phyloP scores from a whole-genome alignment of 2,797 vertebrate species.

The Helicolenus hilgendorfi region DNA sequence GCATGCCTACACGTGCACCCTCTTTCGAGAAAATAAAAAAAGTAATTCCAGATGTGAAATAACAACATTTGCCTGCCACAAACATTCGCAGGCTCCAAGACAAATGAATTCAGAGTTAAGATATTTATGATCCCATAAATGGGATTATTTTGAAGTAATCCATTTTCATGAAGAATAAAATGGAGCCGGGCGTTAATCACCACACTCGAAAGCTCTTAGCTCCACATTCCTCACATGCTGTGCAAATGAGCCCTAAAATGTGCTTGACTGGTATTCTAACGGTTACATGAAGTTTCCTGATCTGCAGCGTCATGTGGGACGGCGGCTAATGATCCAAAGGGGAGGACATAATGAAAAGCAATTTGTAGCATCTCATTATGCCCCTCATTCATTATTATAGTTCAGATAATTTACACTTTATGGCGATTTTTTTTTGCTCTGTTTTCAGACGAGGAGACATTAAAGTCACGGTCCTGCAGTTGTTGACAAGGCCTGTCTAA shows the following conservation, averaged over 20 bases:
- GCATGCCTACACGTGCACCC: background rate
- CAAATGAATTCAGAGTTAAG: conserved; percentile 54
- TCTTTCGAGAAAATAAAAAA: conserved; percentile 14
- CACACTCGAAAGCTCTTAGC: conserved; percentile 57
- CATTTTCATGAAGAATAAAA: conserved; percentile 72
- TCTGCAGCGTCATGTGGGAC: conserved; percentile 70
- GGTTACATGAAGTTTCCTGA: conserved; percentile 68
- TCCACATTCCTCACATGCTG: conserved; percentile 67
- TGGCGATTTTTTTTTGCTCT: conserved; percentile 16
- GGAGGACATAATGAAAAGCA: conserved; percentile 68
- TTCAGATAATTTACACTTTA: conserved; percentile 57
- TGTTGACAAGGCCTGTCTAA: conserved; percentile 58
- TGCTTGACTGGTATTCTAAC: conserved; percentile 64
- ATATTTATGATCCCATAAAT: conserved; percentile 84
- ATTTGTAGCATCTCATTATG: conserved; percentile 74
- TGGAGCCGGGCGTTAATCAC: conserved; percentile 73
- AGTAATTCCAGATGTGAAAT: conserved; percentile 65
- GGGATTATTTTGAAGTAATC: conserved; percentile 82
- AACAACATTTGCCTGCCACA: conserved; percentile 55
- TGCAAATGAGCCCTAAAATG: conserved; percentile 83
- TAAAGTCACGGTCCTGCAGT: conserved; percentile 23
- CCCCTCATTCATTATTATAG: conserved; percentile 70
- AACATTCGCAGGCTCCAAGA: conserved; percentile 34
- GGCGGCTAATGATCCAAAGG: conserved; percentile 77
- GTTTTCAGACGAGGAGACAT: conserved; percentile 32